Percentiles rank a stretch among this genome's conserved stretches.
phyloP scores from a whole-genome alignment of 2,797 vertebrate species.

The Lepilemur ruficaudatus region DNA sequence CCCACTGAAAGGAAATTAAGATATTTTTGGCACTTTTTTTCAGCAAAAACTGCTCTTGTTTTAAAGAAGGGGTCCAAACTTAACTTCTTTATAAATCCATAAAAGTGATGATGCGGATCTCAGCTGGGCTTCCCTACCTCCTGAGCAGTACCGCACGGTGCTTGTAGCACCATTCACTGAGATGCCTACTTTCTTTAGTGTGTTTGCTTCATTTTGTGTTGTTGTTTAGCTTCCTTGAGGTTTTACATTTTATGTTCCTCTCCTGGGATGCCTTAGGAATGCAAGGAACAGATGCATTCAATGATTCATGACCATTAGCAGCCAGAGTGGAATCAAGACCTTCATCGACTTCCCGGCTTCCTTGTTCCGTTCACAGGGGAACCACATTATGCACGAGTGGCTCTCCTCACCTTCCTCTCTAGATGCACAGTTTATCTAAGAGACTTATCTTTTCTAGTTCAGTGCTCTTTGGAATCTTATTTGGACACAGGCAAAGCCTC shows the following conservation, averaged over 20 bases:
- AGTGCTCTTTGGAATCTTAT: not conserved
- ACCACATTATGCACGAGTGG: not conserved
- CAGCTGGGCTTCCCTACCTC: not conserved
- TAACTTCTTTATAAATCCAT: slow-evolving; percentile 36
- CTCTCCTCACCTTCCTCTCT: not conserved
- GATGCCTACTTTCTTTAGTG: not conserved
- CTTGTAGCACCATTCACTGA: not conserved
- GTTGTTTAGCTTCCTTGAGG: not conserved
- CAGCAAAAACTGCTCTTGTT: not conserved
- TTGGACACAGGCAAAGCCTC: not conserved
- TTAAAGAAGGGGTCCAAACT: not conserved
- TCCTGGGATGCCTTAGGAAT: not conserved
- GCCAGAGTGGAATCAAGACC: slow-evolving; percentile 33
- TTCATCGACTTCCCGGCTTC: not conserved
- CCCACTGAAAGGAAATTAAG: not conserved
- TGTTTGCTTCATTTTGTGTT: not conserved
- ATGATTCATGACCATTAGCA: slow-evolving; percentile 53
- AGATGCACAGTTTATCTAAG: not conserved
- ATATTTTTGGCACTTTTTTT: not conserved
- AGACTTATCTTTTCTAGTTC: not conserved
- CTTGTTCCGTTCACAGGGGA: not conserved
- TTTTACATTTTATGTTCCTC: slow-evolving; percentile 18
- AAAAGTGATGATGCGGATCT: not conserved
- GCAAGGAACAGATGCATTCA: slow-evolving; percentile 23
- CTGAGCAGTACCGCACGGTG: not conserved